phyloP scores from a whole-genome alignment of 1,140 invertebrate genomes.

The Drosophila sechellia region DNA sequence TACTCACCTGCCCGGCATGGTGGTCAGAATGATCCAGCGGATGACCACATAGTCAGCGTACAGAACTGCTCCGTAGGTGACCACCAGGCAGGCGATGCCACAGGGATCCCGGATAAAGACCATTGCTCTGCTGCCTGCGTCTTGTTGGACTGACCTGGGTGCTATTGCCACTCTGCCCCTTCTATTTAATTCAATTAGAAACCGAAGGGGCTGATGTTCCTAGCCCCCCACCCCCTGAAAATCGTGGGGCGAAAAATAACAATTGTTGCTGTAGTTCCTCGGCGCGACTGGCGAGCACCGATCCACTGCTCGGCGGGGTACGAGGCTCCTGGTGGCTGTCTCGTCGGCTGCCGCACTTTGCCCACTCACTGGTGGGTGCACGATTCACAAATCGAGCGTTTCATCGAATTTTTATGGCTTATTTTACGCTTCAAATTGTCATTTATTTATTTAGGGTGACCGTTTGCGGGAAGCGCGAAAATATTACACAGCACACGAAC shows the following conservation, averaged over 20 bases:
- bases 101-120: slow-evolving; percentile 92
- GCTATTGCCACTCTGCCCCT: slow-evolving; percentile 8
- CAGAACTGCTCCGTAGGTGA: slow-evolving; percentile 93
- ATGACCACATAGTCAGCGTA: slow-evolving; percentile 97
- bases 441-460: slow-evolving; percentile 73
- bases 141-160: background rate
- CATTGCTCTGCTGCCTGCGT: slow-evolving; percentile 45
- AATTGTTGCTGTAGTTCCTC: slow-evolving; percentile 65
- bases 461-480: background rate
- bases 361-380: slow-evolving; percentile 9
- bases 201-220: slow-evolving; percentile 60
- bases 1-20: slow-evolving; percentile 91
- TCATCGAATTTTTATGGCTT: slow-evolving; percentile 35
- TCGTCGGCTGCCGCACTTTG: slow-evolving; percentile 18
- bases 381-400: slow-evolving; percentile 24
- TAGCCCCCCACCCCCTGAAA: slow-evolving; percentile 28
- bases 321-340: background rate
- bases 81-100: slow-evolving; percentile 93
- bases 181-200: slow-evolving; percentile 73
- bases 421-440: slow-evolving; percentile 54
- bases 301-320: slow-evolving; percentile 4
- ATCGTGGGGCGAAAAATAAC: slow-evolving; percentile 41
- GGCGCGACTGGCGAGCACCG: background rate
- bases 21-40: slow-evolving; percentile 93
- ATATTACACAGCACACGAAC: background rate